Evolutionary conservation across 2,113 vertebrate species (phyloP).

Genomic region (Cyanoderma ruficeps): DNA sequence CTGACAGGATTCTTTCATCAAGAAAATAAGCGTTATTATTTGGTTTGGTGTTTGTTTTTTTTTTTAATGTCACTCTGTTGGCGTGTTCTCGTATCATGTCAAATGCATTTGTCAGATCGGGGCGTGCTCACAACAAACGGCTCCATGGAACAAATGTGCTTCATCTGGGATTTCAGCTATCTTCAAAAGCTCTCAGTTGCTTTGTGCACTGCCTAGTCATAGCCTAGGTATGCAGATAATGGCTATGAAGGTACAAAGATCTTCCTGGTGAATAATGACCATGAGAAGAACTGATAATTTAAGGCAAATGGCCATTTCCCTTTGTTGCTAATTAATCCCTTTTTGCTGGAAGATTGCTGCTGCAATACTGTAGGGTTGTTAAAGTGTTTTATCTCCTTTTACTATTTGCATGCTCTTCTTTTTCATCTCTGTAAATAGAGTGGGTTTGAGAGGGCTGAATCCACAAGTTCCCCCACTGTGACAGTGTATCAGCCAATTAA

Average conservation of each 20-base stretch:
- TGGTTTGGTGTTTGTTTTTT: background rate
- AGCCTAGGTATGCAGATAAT: conserved; percentile 35
- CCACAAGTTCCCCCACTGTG: background rate
- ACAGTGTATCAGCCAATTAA: conserved; percentile 17
- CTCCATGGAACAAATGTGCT: conserved; percentile 18
- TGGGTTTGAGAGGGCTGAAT: background rate
- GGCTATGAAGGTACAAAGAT: conserved; percentile 11
- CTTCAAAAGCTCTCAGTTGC: conserved; percentile 22
- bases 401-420: conserved; percentile 24
- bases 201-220: background rate
- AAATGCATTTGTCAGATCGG: conserved; percentile 32
- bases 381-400: conserved; percentile 26
- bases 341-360: conserved; percentile 12
- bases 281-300: conserved; percentile 6
- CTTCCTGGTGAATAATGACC: background rate
- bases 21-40: conserved; percentile 36
- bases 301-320: conserved; percentile 1
- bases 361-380: background rate
- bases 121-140: conserved; percentile 21
- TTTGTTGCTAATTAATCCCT: conserved; percentile 44
- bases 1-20: conserved; percentile 20
- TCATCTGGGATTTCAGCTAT: background rate
- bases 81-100: conserved; percentile 2
- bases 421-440: conserved; percentile 31
- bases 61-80: background rate